Percentiles rank a stretch among this genome's conserved stretches.
phyloP scores from a whole-genome alignment of 2,888 invertebrate species.

The Allolobophora icterica region DNA sequence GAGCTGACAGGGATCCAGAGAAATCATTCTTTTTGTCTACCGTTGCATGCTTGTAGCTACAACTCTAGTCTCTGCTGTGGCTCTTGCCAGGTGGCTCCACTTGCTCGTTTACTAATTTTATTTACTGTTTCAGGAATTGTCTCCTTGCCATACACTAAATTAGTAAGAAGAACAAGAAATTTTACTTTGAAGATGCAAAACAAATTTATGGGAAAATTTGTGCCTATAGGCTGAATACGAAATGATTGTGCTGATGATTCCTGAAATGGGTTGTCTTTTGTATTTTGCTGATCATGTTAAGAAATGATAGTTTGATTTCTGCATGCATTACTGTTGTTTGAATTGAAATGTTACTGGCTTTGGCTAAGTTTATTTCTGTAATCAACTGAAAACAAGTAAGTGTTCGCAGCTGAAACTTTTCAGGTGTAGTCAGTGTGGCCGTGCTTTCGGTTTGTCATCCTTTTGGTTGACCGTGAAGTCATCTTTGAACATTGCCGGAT shows the following conservation, averaged over 20 bases:
- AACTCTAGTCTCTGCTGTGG: neutral
- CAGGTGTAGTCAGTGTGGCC: neutral
- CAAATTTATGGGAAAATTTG: neutral
- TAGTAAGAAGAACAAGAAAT: constrained; percentile 13
- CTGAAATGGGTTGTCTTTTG: constrained; percentile 21
- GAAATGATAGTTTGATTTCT: neutral
- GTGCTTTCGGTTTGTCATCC: neutral
- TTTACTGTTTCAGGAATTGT: constrained; percentile 29
- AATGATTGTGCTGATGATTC: neutral
- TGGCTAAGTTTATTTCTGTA: constrained; percentile 2
- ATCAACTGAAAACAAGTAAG: constrained; percentile 17
- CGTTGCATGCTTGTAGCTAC: constrained; percentile 20
- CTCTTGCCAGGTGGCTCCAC: neutral
- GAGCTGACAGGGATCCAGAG: neutral
- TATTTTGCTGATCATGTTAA: neutral
- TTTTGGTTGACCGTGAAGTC: neutral
- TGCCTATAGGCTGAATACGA: neutral
- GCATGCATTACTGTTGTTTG: constrained; percentile 23
- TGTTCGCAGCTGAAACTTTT: constrained; percentile 6
- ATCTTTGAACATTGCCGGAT: neutral
- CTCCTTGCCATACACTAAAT: neutral
- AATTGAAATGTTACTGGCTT: neutral
- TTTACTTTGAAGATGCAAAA: neutral
- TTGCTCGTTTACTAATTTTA: constrained; percentile 14
- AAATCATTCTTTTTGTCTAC: constrained; percentile 26